Percentiles rank a stretch among this genome's conserved stretches.
Evolutionary conservation across 2,888 invertebrate genomes (phyloP).

Genomic region (Campopleginae sp.): DNA sequence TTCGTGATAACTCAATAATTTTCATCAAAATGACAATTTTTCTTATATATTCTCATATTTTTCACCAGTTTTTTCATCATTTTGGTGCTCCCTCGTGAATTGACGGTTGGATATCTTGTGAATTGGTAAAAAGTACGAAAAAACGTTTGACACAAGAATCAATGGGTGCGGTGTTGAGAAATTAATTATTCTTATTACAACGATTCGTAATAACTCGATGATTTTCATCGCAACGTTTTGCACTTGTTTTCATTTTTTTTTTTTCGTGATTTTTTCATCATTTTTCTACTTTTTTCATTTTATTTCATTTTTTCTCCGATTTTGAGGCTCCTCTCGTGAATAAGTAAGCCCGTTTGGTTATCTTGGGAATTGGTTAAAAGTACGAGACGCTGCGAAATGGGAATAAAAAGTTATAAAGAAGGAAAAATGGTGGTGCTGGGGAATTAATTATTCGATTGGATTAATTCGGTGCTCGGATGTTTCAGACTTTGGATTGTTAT

Average conservation of each 20-base stretch:
- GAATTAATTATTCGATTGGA: neutral
- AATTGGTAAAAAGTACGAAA: too few species aligned
- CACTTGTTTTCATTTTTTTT: too few species aligned
- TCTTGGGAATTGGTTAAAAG: neutral
- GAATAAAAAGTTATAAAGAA: neutral
- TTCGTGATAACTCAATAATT: neutral
- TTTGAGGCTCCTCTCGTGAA: neutral
- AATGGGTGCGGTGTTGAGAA: too few species aligned
- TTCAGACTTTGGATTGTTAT: neutral
- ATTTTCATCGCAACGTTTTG: neutral
- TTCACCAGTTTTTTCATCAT: too few species aligned
- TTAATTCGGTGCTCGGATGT: neutral
- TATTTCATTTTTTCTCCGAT: neutral
- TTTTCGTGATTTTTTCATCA: too few species aligned
- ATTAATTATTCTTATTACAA: too few species aligned
- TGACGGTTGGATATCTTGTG: too few species aligned
- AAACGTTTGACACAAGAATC: too few species aligned
- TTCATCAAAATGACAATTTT: neutral
- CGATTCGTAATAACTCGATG: neutral
- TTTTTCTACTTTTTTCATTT: too few species aligned
- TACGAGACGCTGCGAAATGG: neutral
- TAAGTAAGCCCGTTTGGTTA: neutral
- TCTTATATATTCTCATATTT: too few species aligned
- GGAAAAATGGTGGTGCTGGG: neutral
- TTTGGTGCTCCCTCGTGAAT: too few species aligned